Evolutionary conservation across 2,888 invertebrate species (phyloP).

Genomic region (Pseudeuparius sepicola): DNA sequence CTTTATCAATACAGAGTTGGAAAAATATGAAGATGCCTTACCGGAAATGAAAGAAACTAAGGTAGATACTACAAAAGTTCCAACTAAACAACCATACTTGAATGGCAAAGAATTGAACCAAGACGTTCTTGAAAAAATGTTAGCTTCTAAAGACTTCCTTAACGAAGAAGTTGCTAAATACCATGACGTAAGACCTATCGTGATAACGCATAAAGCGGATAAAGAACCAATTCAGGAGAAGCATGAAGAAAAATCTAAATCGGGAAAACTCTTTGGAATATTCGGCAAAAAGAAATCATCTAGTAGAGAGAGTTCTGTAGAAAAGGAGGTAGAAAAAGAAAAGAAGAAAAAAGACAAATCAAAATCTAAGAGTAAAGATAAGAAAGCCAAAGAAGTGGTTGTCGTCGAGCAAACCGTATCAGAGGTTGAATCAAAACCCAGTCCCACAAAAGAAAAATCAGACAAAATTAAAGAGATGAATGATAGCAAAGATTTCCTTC

Average conservation of each 20-base stretch:
- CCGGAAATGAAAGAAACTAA: no score
- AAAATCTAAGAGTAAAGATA: slow-evolving; percentile 17
- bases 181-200: slow-evolving; percentile 22
- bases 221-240: slow-evolving; percentile 15
- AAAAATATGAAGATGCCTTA: slow-evolving; percentile 20
- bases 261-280: slow-evolving; percentile 26
- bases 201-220: slow-evolving; percentile 10
- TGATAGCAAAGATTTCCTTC: slow-evolving; percentile 26
- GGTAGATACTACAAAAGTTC: neutral
- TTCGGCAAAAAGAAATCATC: slow-evolving; percentile 29
- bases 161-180: slow-evolving; percentile 26
- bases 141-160: slow-evolving; percentile 27
- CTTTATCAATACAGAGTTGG: slow-evolving; percentile 23
- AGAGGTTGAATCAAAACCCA: no score
- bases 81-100: neutral
- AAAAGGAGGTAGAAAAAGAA: slow-evolving; percentile 16
- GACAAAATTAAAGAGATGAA: no score
- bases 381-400: slow-evolving; percentile 8
- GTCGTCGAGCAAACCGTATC: no score
- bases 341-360: slow-evolving; percentile 19
- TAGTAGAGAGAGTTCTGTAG: slow-evolving; percentile 21
- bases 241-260: slow-evolving; percentile 19
- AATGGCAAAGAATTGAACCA: slow-evolving; percentile 6
- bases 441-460: no score
- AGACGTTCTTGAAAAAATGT: slow-evolving; percentile 21